Evolutionary conservation across 2,888 invertebrate species (phyloP).

Genomic region (Trachelus stipa): DNA sequence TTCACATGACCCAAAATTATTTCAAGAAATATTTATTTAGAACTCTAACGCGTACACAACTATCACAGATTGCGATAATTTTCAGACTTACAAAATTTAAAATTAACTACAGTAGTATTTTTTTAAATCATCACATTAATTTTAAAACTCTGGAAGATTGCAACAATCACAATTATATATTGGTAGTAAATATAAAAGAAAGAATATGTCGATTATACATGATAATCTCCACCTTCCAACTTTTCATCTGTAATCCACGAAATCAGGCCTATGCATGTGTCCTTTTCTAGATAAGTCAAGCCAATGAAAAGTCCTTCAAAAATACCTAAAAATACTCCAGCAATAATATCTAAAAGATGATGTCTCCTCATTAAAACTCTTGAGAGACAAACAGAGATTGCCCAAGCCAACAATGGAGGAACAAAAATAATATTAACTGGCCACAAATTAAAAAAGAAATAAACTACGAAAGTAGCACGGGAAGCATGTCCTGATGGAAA

Average conservation of each 20-base stretch:
- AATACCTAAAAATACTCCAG: constrained; percentile 80
- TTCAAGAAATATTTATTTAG: not conserved
- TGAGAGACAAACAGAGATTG: constrained; percentile 79
- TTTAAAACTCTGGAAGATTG: not conserved
- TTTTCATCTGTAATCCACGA: constrained; percentile 77
- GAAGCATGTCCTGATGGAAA: constrained; percentile 98
- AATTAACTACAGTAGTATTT: not conserved
- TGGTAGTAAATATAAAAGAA: not conserved
- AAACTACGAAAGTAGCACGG: constrained; percentile 80
- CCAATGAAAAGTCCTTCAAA: constrained; percentile 75
- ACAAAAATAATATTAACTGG: constrained; percentile 73
- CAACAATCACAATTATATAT: not conserved
- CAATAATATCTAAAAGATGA: constrained; percentile 85
- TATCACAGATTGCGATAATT: not conserved
- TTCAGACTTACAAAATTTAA: not conserved
- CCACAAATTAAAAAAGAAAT: constrained; percentile 77
- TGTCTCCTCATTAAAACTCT: constrained; percentile 87
- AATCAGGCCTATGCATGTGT: constrained; percentile 72
- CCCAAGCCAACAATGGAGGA: constrained; percentile 81
- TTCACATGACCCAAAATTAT: not conserved
- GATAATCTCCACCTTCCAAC: constrained; percentile 76
- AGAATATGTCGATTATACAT: constrained; percentile 67
- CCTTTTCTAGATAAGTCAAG: constrained; percentile 78
- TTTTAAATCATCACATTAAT: not conserved
- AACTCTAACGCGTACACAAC: not conserved